Evolutionary conservation across 1,140 invertebrate species (phyloP).

Genomic region (Drosophila lowei): DNA sequence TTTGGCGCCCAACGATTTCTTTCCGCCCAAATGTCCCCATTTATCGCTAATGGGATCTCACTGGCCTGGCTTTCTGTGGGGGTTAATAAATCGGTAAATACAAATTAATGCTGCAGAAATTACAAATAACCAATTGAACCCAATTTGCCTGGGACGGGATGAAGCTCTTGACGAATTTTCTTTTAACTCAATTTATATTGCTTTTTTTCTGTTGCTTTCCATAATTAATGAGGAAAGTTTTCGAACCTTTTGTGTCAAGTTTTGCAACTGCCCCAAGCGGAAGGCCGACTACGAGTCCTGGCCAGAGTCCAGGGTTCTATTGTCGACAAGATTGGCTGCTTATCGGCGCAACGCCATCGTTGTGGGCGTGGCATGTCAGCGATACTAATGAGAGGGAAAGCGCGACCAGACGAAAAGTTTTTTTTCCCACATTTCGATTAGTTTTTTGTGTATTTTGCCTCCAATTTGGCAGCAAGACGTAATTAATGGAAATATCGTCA

Average conservation of each 20-base stretch:
- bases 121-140: constrained; percentile 60
- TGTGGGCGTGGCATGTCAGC: constrained; percentile 59
- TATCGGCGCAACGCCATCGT: constrained; percentile 58
- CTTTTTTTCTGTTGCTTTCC: constrained; percentile 22
- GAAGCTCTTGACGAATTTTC: constrained; percentile 52
- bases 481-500: constrained; percentile 52
- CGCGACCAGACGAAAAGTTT: constrained; percentile 30
- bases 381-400: constrained; percentile 47
- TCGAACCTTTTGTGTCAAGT: constrained; percentile 66
- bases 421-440: background rate
- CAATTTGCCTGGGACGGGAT: constrained; percentile 10
- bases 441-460: background rate
- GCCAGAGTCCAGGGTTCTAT: constrained; percentile 29
- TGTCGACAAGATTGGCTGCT: constrained; percentile 54
- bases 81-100: constrained; percentile 70
- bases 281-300: background rate
- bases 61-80: background rate
- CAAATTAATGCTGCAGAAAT: constrained; percentile 59
- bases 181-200: constrained; percentile 40
- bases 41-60: constrained; percentile 66
- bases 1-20: background rate
- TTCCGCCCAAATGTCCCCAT: constrained; percentile 17
- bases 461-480: constrained; percentile 13
- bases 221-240: constrained; percentile 76
- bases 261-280: constrained; percentile 16